Base-by-base conservation (phyloP, 2,888 invertebrate genomes). In the Pseudolycoriella hygida region DNA sequence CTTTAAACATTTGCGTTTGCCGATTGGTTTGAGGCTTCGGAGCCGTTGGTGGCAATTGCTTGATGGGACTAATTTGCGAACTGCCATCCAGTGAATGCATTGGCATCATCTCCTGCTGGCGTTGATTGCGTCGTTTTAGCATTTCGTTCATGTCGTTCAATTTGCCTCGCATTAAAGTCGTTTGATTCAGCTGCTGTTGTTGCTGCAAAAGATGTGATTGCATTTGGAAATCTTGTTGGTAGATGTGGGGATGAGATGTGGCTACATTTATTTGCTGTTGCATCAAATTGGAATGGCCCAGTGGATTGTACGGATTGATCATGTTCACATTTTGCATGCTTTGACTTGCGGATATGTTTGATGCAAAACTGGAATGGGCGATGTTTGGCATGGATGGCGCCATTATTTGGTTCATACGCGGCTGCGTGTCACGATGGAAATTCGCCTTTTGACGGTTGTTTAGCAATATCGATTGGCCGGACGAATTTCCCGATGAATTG, bases 121-220 rank as follows among this genome's bases (percentile, higher is more conserved):
- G 62, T 50, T 68, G 71, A 51, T 72, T 72, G 15, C 79, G 60
- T 41, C 82, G 64, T 48, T 79, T 64, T 10, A 83, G 77, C 58
- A 87, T 84, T 56, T 88, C 84, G 3, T 82, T 77, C 81, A 86
- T 83, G 62, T 86, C 86, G 3, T 77, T 76, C 47, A 84, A 67
- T 58, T 84, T 80, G 0, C 79, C 79, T 19, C 57, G 63, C 0
- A 60, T 31, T 1, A 48, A 34, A 5, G 47, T 47, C 14, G 48
- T 34, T 44, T 44, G 44, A 40, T 44, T 44, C 39, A 52, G 58
- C 41, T 49, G 53, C 50, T 25, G 56, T 53, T 44, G 58, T 46
- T 53, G 59, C 54, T 37, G 57, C 50, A 14, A 57, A 50, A 17
- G 54, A 34, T 34, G 34, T 12, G 15, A 34, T 31, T 31, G 43